Evolutionary conservation across 2,113 vertebrate species (phyloP).

Genomic region (Cisticola juncidis): DNA sequence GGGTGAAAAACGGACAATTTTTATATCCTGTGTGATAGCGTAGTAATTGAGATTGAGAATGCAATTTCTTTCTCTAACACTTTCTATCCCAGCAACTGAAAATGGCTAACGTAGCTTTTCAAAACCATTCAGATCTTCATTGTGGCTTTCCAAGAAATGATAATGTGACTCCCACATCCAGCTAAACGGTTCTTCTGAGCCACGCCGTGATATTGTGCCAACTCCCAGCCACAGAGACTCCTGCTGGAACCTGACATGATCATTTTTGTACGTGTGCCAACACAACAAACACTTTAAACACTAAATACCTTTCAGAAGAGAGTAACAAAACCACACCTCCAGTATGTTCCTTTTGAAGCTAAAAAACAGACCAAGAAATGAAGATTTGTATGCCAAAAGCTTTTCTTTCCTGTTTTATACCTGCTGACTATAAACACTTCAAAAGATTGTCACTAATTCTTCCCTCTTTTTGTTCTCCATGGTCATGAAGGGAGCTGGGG

Average conservation of each 20-base stretch:
- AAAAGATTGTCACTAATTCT: not conserved
- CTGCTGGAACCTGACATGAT: not conserved
- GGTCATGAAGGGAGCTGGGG: conserved; percentile 10
- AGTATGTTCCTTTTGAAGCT: conserved; percentile 13
- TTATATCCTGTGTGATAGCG: conserved; percentile 44
- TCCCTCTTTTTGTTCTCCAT: conserved; percentile 19
- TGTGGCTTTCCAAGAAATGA: conserved; percentile 33
- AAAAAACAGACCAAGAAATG: conserved; percentile 25
- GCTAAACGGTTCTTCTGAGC: not conserved
- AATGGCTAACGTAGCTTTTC: conserved; percentile 44
- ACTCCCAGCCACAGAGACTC: conserved; percentile 30
- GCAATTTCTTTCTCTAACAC: conserved; percentile 51
- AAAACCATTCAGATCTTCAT: conserved; percentile 19
- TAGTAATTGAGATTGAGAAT: conserved; percentile 57
- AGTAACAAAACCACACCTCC: not conserved
- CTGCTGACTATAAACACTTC: not conserved
- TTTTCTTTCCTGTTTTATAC: conserved; percentile 51
- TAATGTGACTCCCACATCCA: not conserved
- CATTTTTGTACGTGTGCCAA: conserved; percentile 35
- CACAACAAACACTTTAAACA: not conserved
- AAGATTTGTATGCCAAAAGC: conserved; percentile 43
- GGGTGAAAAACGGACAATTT: conserved; percentile 45
- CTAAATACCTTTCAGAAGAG: conserved; percentile 31
- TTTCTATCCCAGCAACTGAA: conserved; percentile 63
- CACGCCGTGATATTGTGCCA: not conserved